These are phyloP conservation scores for Mesoligia furuncula DNA, from an alignment of 2,888 invertebrate genomes.

Conservation along the genomic window DNA sequence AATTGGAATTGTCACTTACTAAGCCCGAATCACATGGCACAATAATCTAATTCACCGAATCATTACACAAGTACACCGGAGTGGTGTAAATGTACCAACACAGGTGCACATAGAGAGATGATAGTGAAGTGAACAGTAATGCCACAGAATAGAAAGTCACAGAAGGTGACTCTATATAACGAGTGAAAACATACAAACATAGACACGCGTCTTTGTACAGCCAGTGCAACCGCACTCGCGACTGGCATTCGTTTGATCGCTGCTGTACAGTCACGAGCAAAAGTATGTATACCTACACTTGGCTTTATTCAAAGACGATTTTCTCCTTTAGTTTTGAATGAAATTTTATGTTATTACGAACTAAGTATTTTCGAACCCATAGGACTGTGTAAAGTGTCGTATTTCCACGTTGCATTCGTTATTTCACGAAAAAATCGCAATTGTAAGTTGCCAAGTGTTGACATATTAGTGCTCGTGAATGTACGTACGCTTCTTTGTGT, in stretches of 20 bases:
- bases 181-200: neutral
- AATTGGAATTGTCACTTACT: conserved; percentile 13
- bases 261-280: neutral
- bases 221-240: neutral
- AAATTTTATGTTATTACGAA: too few species aligned
- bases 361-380: too few species aligned
- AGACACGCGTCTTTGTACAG: neutral
- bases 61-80: conserved; percentile 33
- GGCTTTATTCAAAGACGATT: too few species aligned
- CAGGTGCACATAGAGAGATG: conserved; percentile 17
- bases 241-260: neutral
- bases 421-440: too few species aligned
- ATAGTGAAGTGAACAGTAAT: conserved; percentile 70
- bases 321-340: too few species aligned
- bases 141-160: conserved; percentile 7
- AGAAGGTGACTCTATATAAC: neutral
- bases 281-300: too few species aligned
- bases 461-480: too few species aligned
- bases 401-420: too few species aligned
- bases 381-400: too few species aligned
- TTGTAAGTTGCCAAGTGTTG: too few species aligned
- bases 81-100: conserved; percentile 31
- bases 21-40: conserved; percentile 19
- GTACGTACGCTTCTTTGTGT: neutral
- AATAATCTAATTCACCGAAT: conserved; percentile 44